Base-by-base conservation (phyloP, 2,888 invertebrate species). In the Thumatha senex region DNA sequence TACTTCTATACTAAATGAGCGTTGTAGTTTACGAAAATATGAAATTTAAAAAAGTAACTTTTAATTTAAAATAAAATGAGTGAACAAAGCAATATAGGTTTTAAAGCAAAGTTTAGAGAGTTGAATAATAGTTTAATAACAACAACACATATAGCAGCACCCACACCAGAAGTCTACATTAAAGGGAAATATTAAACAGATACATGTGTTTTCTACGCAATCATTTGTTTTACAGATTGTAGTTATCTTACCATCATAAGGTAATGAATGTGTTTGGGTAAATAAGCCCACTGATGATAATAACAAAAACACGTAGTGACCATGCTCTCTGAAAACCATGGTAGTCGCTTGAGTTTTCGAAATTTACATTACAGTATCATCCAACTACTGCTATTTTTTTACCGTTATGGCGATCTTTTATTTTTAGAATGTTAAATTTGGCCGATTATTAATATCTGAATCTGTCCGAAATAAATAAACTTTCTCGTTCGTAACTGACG, bases 211-310 rank as follows among this genome's bases (percentile, higher is more conserved):
- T 24, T 24, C 5, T 24, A 24, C 18, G 5, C 18, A 5, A 2
- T 2, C 5, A 24, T 24, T n/a, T 24, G 18, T 24, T 4, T 4
- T 24, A 24, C 18, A 24, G 18, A 24, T 24, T 24, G 18, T 24
- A 5, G 18, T 24, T 24, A 34, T 33, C 78, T 80, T 80, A 86
- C 87, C 86, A 60, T 86, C 81, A 51, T 85, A 87, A 34, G 80
- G 64, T 48, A 79, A 67, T 10, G 79, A 67, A 48, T 77, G 62
- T 34, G 70, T 74, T 54, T 57, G 58, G 13, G 59, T 52, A 58
- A 75, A 63, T 61, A 76, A 42, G 43, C 56, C 58, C 51, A 63
- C 40, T 39, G 73, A 62, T 47, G 76, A 67, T 61, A 79, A 66
- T 60, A 72, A 54, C 46, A 60, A 52, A 42, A 48, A 34, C 46